Percentiles rank a stretch among this genome's conserved stretches.
phyloP scores from a whole-genome alignment of 37 sponge, comb jelly and placozoan genomes.

The Tethya wilhelma region DNA sequence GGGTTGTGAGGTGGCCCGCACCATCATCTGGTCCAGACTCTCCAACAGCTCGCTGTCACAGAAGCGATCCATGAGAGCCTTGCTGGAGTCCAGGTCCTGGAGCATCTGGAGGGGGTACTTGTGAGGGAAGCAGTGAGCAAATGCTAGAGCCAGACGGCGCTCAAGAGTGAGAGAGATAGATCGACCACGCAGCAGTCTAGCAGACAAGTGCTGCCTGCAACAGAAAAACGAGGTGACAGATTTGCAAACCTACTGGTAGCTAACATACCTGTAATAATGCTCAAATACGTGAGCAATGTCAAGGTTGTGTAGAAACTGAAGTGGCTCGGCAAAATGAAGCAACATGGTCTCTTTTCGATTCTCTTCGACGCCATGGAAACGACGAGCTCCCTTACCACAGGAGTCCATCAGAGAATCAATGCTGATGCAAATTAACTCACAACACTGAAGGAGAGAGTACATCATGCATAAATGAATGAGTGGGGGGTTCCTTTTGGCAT shows the following conservation, averaged over 20 bases:
- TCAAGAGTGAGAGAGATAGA: slow-evolving; percentile 60
- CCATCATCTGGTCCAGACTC: slow-evolving; percentile 51
- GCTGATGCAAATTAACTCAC: slow-evolving; percentile 55
- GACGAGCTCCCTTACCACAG: slow-evolving; percentile 15
- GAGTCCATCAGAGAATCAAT: slow-evolving; percentile 60
- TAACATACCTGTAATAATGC: slow-evolving; percentile 64
- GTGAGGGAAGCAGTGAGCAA: slow-evolving; percentile 70
- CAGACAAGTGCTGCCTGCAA: slow-evolving; percentile 48
- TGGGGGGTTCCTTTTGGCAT: too few species aligned
- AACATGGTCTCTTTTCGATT: slow-evolving; percentile 48
- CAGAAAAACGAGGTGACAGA: neutral
- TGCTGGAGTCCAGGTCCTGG: slow-evolving; percentile 61
- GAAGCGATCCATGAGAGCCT: slow-evolving; percentile 65
- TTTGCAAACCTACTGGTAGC: neutral
- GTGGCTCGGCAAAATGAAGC: slow-evolving; percentile 54
- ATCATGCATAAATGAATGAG: too few species aligned
- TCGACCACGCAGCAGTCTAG: slow-evolving; percentile 53
- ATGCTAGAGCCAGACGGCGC: slow-evolving; percentile 23
- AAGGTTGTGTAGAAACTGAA: slow-evolving; percentile 64
- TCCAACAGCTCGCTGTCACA: slow-evolving; percentile 61
- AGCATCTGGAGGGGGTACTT: slow-evolving; percentile 74
- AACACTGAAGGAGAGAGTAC: slow-evolving; percentile 44
- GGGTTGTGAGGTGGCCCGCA: slow-evolving; percentile 1
- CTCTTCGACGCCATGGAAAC: slow-evolving; percentile 26
- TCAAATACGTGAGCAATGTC: slow-evolving; percentile 76